These are phyloP conservation scores for Antidorcas marsupialis DNA, from an alignment of 2,113 vertebrate species.

Conservation along the genomic window DNA sequence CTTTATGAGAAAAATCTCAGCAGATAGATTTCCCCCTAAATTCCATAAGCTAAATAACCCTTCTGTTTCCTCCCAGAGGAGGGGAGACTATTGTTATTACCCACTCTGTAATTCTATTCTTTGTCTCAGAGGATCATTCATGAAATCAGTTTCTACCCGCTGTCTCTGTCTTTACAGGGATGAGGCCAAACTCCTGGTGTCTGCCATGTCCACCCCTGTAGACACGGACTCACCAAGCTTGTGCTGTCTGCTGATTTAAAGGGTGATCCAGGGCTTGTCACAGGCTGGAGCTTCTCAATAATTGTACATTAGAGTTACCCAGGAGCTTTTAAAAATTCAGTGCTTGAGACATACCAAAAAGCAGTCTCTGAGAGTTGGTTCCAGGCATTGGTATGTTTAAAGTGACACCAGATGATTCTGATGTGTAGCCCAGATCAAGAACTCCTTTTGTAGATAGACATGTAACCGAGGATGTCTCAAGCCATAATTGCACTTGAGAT, in stretches of 20 bases:
- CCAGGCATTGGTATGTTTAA: background rate
- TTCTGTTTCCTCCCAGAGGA: background rate
- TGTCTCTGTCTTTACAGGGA: background rate
- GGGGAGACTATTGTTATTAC: background rate
- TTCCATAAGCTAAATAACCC: background rate
- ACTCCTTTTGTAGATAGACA: background rate
- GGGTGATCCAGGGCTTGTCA: background rate
- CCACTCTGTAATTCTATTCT: background rate
- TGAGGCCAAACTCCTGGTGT: background rate
- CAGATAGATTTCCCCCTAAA: background rate
- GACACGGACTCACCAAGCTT: background rate
- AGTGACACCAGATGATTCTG: background rate
- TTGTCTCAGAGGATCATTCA: background rate
- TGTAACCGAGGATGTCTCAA: background rate
- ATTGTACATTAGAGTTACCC: background rate
- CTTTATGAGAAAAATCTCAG: background rate
- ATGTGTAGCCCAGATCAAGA: background rate
- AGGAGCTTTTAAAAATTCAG: background rate
- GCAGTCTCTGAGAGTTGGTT: background rate
- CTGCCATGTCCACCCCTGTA: background rate
- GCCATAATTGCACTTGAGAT: background rate
- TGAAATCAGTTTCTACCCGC: background rate
- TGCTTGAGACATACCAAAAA: background rate
- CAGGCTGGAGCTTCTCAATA: background rate
- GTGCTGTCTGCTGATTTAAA: background rate